phyloP scores from a whole-genome alignment of 2,888 invertebrate genomes.

The Tenthredo amoena region DNA sequence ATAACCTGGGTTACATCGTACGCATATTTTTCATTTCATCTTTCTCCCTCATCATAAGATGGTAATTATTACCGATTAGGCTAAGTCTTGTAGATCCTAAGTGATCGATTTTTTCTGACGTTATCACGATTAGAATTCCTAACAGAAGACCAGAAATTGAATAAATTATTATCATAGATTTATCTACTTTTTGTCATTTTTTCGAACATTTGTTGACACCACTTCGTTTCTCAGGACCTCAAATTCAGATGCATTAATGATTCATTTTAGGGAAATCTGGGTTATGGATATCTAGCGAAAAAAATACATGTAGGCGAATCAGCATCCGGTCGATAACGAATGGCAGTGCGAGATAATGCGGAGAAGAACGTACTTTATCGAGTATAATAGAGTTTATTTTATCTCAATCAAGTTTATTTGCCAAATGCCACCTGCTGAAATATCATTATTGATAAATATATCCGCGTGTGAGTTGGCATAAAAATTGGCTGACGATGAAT shows the following conservation, averaged over 20 bases:
- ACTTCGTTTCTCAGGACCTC: background rate
- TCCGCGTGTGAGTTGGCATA: background rate
- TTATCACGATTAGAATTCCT: background rate
- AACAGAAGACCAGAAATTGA: background rate
- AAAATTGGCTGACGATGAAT: background rate
- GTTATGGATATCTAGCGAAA: background rate
- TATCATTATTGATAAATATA: background rate
- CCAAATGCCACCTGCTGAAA: background rate
- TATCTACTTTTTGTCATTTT: background rate
- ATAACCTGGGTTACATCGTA: conserved; percentile 1
- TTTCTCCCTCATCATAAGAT: background rate
- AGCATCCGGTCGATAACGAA: conserved; percentile 26
- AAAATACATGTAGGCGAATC: background rate
- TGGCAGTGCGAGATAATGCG: background rate
- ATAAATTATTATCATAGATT: background rate
- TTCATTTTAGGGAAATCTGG: background rate
- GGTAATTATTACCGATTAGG: conserved; percentile 1
- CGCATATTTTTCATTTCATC: conserved; percentile 17
- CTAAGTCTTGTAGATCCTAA: background rate
- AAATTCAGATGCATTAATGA: background rate
- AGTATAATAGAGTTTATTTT: background rate
- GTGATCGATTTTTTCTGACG: background rate
- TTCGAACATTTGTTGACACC: background rate
- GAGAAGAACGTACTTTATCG: background rate
- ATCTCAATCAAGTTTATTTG: background rate